Percentiles rank a stretch among this genome's conserved stretches.
These are phyloP conservation scores for Onthophagus sagittarius DNA, from an alignment of 2,888 invertebrate genomes.

Conservation along the genomic window DNA sequence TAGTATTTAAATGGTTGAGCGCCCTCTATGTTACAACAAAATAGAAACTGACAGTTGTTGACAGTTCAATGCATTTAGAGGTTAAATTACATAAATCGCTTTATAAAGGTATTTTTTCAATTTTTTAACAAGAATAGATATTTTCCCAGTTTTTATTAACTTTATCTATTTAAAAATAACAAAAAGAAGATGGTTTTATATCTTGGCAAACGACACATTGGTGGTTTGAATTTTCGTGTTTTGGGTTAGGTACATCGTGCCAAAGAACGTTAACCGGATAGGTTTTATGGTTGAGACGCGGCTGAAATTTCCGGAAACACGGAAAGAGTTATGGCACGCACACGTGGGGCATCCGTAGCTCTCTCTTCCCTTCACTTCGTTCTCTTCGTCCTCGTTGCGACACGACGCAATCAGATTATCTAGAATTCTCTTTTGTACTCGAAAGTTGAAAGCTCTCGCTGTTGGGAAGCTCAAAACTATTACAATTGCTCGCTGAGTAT, in stretches of 20 bases:
- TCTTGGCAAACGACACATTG: background rate
- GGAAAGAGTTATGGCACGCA: slow-evolving; percentile 5
- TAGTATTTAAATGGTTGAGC: no score
- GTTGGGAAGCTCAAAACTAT: background rate
- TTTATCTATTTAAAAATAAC: no score
- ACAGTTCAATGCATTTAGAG: no score
- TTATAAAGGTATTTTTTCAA: no score
- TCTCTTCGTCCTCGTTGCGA: background rate
- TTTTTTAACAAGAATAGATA: no score
- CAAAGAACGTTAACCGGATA: background rate
- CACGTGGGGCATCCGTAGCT: background rate
- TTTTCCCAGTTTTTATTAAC: no score
- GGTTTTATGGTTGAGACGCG: slow-evolving; percentile 9
- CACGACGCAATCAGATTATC: background rate
- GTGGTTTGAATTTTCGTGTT: background rate
- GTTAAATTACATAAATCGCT: no score
- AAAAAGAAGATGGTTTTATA: background rate
- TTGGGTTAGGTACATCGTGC: background rate
- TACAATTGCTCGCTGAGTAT: background rate
- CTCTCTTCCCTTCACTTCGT: no score
- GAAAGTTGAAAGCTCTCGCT: background rate
- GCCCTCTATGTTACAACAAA: no score
- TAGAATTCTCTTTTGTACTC: background rate
- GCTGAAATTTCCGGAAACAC: slow-evolving; percentile 8
- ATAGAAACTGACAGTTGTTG: no score